These are phyloP conservation scores for Calephelis nemesis DNA, from an alignment of 1,140 invertebrate species.

Conservation along the genomic window DNA sequence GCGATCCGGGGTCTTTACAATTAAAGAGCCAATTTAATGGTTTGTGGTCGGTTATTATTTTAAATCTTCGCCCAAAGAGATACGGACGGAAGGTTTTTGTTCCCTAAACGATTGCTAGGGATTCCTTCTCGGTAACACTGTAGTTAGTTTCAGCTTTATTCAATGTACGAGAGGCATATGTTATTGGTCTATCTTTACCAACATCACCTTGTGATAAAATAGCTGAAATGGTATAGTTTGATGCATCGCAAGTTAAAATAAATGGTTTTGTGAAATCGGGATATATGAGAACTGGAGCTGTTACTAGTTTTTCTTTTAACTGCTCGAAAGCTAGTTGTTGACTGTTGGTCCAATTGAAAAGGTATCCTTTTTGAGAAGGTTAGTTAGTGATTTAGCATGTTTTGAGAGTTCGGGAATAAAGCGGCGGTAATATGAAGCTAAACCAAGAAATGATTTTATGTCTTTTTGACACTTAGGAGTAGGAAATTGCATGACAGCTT, in stretches of 20 bases:
- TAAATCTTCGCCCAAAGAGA: too few relatives aligned
- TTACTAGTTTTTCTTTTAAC: not conserved
- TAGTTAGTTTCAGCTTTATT: not conserved
- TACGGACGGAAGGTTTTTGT: too few relatives aligned
- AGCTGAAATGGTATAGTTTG: not conserved
- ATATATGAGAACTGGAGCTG: not conserved
- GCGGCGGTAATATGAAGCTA: not conserved
- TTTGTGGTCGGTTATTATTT: too few relatives aligned
- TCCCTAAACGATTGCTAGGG: too few relatives aligned
- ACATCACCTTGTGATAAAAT: not conserved
- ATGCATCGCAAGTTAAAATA: not conserved
- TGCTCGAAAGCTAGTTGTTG: conserved; percentile 1
- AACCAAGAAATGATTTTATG: not conserved
- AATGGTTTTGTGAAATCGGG: not conserved
- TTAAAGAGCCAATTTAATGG: too few relatives aligned
- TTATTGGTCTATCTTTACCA: not conserved
- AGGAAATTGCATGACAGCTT: too few relatives aligned
- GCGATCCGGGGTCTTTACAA: too few relatives aligned
- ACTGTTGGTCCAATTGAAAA: not conserved
- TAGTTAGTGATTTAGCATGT: not conserved
- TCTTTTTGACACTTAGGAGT: not conserved
- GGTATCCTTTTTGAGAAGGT: not conserved
- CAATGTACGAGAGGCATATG: not conserved
- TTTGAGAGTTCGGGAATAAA: conserved; percentile 1
- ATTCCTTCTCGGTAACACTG: conserved; percentile 3